A percentile compares a stretch with the other conserved stretches of the same genome.
These are phyloP conservation scores for Conus ventricosus DNA, from an alignment of 1,140 invertebrate species.

Conservation along the genomic window DNA sequence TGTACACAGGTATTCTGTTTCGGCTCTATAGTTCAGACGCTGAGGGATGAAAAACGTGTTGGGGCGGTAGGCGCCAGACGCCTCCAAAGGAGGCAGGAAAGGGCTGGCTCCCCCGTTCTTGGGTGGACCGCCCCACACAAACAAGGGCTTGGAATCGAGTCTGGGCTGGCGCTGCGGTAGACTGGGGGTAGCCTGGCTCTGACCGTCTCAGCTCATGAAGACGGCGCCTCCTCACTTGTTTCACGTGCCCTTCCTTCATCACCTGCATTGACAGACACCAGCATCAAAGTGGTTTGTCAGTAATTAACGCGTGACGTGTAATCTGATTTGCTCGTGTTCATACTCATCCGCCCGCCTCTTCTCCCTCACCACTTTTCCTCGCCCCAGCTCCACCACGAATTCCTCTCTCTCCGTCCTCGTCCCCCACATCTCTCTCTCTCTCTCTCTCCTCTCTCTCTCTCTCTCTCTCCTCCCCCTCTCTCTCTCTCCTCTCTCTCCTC, in stretches of 20 bases:
- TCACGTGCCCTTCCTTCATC: slow-evolving; percentile 43
- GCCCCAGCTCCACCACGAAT: too few relatives aligned
- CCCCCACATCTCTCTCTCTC: not conserved
- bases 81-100: not conserved
- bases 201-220: slow-evolving; percentile 21
- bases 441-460: not conserved
- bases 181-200: slow-evolving; percentile 1
- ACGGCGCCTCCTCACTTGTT: slow-evolving; percentile 30
- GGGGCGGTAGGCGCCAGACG: not conserved
- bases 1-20: too few relatives aligned
- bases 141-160: not conserved
- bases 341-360: too few relatives aligned
- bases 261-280: slow-evolving; percentile 11
- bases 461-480: too few relatives aligned
- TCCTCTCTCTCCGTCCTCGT: not conserved
- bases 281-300: too few relatives aligned
- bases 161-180: not conserved
- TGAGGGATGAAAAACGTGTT: not conserved
- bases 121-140: not conserved
- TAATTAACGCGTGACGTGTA: too few relatives aligned
- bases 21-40: too few relatives aligned
- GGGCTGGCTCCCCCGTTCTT: not conserved
- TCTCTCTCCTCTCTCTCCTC: not conserved
- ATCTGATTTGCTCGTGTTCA: too few relatives aligned
- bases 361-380: too few relatives aligned